These are phyloP conservation scores for Calypte anna DNA, from an alignment of 2,113 vertebrate genomes.

Conservation along the genomic window DNA sequence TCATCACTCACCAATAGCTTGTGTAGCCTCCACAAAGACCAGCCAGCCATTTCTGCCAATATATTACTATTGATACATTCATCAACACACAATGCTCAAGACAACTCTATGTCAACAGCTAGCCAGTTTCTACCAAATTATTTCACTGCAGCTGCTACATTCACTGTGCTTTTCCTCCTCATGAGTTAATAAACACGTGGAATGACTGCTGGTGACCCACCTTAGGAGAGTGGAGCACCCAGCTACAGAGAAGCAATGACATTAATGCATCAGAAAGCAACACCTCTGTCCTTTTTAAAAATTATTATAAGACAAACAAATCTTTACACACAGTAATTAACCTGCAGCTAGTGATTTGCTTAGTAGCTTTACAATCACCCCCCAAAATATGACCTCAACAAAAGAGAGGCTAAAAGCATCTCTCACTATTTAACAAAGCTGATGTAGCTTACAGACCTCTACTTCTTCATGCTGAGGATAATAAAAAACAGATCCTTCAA, in stretches of 20 bases:
- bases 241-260: neutral
- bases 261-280: neutral
- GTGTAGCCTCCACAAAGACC: neutral
- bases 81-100: neutral
- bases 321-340: neutral
- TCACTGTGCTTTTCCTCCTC: slow-evolving; percentile 13
- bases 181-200: neutral
- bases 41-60: neutral
- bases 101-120: neutral
- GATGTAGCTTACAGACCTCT: neutral
- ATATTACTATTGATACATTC: neutral
- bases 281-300: neutral
- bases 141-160: slow-evolving; percentile 31
- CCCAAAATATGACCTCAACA: neutral
- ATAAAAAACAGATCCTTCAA: neutral
- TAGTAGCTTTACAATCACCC: neutral
- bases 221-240: neutral
- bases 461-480: neutral
- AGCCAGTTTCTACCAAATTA: neutral
- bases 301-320: neutral
- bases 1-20: neutral
- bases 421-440: neutral
- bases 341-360: neutral
- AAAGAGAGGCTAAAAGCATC: neutral
- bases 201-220: neutral